These are phyloP conservation scores for Drosophila suboccidentalis DNA, from an alignment of 2,888 invertebrate genomes.

Conservation along the genomic window DNA sequence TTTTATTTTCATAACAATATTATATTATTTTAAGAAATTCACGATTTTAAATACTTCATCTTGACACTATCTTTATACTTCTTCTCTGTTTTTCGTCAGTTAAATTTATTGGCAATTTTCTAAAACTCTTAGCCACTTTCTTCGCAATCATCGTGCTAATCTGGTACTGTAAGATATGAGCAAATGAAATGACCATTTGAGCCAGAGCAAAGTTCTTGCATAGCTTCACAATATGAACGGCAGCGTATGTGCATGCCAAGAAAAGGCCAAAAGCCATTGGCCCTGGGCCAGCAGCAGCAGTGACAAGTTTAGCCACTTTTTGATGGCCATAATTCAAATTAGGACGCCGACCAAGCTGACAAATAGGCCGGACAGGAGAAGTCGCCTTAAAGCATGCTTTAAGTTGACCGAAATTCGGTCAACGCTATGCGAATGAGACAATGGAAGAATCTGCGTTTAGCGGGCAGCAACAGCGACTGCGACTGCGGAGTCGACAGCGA, in stretches of 20 bases:
- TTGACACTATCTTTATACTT: not conserved
- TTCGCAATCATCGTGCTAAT: conserved; percentile 1
- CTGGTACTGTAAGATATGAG: conserved; percentile 28
- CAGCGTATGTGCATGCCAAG: conserved; percentile 59
- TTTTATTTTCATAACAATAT: not conserved
- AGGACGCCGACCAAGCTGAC: conserved; percentile 56
- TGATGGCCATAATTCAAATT: conserved; percentile 79
- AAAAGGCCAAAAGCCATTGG: conserved; percentile 49
- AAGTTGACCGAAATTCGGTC: conserved; percentile 60
- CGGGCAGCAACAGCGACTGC: conserved; percentile 10
- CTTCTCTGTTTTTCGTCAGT: no score
- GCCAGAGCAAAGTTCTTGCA: conserved; percentile 13
- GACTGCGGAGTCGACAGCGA: conserved; percentile 5
- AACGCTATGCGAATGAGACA: conserved; percentile 43
- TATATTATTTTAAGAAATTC: not conserved
- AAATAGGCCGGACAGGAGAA: conserved; percentile 62
- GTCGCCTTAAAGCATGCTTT: conserved; percentile 66
- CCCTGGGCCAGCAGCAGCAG: conserved; percentile 55
- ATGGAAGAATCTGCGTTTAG: conserved; percentile 29
- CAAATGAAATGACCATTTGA: conserved; percentile 31
- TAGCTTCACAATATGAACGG: not conserved
- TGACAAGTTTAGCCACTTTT: conserved; percentile 75
- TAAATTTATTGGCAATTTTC: not conserved
- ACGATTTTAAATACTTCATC: not conserved
- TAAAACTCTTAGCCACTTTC: not conserved